Evolutionary conservation across 2,113 vertebrate genomes (phyloP), one percentile per base, ranked within the genome.

Genomic region (Brachyhypopomus gauderio): DNA sequence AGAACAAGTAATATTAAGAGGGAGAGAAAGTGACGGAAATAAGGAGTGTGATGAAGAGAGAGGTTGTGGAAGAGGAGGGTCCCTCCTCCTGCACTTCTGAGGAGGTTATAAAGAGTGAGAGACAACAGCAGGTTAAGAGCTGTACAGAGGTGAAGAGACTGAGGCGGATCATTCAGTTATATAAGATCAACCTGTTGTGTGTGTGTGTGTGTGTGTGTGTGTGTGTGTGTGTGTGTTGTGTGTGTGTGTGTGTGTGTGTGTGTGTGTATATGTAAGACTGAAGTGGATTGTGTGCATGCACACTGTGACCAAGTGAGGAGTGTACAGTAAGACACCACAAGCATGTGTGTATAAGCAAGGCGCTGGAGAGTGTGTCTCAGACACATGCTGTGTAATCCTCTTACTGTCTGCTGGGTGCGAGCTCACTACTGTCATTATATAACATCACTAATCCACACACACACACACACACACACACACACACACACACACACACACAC

Each of bases 351-450:
- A 38, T 74, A 22, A 55, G 75, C 45, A 9, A 30, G 58, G 19
- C 75, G 56, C 38, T 34, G 75, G 71, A 48, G 77, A 64, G 73
- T 69, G 75, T 69, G 78, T 64, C 82, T 83, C 72, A 41, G 72
- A 38, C 78, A 71, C 79, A 85, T 72, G 72, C 72, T 5, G 48
- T 70, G 63, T 85, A 87, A 88, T 88, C 87, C 79, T 87, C 87
- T 87, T 87, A 87, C 75, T 60, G 83, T 81, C 75, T 78, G 69
- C 77, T 83, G 79, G 55, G 34, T 79, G 71, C 41, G 41, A 77
- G 82, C 82, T 84, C 72, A 25, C 66, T 59, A 62, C 48, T 67
- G 41, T 56, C 71, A 81, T 87, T 87, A 86, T 84, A 79, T 84
- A 86, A 86, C 79, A 69, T 34, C 62, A 73, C 38, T 86, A 86